Evolutionary conservation across 92 coral and sea anemone genomes (phyloP), one percentile per base, ranked within the genome.

Genomic region (Muricea muricata): DNA sequence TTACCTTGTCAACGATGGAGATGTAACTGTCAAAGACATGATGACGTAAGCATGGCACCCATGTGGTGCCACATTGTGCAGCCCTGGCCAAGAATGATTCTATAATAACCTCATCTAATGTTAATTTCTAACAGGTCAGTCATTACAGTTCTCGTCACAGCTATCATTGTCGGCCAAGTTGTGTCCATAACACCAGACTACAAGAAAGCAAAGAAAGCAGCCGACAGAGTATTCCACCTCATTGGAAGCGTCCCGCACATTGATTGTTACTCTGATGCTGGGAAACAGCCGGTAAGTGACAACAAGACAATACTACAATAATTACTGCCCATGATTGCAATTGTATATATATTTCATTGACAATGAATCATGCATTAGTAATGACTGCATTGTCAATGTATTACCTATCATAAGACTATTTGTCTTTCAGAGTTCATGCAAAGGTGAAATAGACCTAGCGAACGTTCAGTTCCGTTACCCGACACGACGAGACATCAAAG

Each of bases 391-490:
- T 18, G 9, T n/a, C 24, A 29, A 23, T 34, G 3, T n/a, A n/a
- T n/a, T n/a, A n/a, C n/a, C n/a, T n/a, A n/a, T n/a, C n/a, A n/a
- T n/a, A 4, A 63, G 10, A 3, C 21, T n/a, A 28, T 2, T 13
- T 70, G 18, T 18, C 76, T 42, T 37, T 1, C 76, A 70, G 50
- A 40, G 55, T 39, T 78, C 45, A 21, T 78, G 47, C 21, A 5
- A 28, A 55, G 98, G 98, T 48, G 76, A 89, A 60, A 78, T 95
- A 7, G 90, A 87, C 50, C 75, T 95, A 23, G 90, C 87, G 13
- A 91, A 93, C 78, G 95, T 93, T 14, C 92, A 95, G 12, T 95
- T 95, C 79, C 91, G 93, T 42, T 95, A 95, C 78, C 98, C 98
- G 52, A 91, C 93, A 32, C 94, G 98, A 45, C 94, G 79, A 23